Base-by-base conservation (phyloP, 2,113 vertebrate species). In the Athene cunicularia region DNA sequence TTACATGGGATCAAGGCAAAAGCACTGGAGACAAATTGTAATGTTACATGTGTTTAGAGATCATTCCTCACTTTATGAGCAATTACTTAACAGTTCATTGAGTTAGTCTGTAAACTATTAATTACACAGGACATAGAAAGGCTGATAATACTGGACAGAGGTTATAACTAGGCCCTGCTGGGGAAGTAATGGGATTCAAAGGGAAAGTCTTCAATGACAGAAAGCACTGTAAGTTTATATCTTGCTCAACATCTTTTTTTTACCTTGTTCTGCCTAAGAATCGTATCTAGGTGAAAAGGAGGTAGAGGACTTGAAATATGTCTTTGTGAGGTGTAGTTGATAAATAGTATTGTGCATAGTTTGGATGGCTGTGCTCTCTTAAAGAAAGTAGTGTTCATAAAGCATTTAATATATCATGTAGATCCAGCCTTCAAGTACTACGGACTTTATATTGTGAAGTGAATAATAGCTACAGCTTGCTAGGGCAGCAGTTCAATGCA, bases 391-490 rank as follows among this genome's bases (percentile, higher is more conserved):
- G 62, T 32, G 66, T 89, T 93, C 6, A 23, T 84, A 82, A 84
- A 90, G 85, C 64, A 77, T 94, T 96, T 97, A 66, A 96, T 80
- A 82, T 50, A 88, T 97, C 90, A 86, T 88, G 80, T 73, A 94
- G 92, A 96, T 97, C 55, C 28, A 93, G 39, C 85, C 91, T 95
- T 97, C 91, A 93, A 62, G 71, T 94, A 39, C 95, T 84, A 20
- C 50, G 86, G 96, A 86, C 92, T 93, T 80, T 86, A 86, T 90
- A 95, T 91, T 95, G 94, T 70, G 52, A 72, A 93, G 87, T 97
- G 97, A 97, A 76, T 96, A 97, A 97, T 97, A 86, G 95, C 93
- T 94, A 21, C 58, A 63, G 80, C 96, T 96, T 94, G 93, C 96
- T 94, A 56, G 93, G 91, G 85, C 94, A 97, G 70, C 75, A 35